phyloP scores from a whole-genome alignment of 2,113 vertebrate genomes.

The Sorex fumeus region DNA sequence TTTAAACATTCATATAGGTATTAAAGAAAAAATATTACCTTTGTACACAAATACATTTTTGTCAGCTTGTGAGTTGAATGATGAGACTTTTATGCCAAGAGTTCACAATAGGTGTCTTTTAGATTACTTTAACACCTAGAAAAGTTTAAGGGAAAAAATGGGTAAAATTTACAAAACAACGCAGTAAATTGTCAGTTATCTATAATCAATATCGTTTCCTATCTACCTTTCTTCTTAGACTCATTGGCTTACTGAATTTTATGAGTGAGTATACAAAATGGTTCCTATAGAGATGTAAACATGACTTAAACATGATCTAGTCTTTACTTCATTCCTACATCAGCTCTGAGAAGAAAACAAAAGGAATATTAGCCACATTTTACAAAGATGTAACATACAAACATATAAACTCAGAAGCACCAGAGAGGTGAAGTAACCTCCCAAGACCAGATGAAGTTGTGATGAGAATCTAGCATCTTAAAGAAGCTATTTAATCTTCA shows the following conservation, averaged over 20 bases:
- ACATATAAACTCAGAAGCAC: neutral
- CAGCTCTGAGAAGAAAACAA: neutral
- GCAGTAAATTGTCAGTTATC: neutral
- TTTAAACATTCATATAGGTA: too few relatives aligned
- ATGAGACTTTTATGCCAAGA: neutral
- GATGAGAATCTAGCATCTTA: neutral
- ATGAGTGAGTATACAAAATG: neutral
- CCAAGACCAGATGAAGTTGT: neutral
- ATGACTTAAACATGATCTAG: neutral
- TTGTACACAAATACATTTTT: neutral
- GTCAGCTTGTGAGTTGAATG: neutral
- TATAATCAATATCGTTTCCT: neutral
- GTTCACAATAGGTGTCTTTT: neutral
- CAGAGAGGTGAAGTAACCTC: neutral
- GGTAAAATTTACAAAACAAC: neutral
- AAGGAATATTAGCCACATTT: neutral
- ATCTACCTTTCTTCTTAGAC: neutral
- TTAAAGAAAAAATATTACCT: neutral
- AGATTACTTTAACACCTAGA: conserved; percentile 13
- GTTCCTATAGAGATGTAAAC: neutral
- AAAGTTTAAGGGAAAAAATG: neutral
- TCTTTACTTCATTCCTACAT: neutral
- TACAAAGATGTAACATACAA: neutral
- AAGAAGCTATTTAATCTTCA: neutral
- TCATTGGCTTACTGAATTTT: neutral